These are phyloP conservation scores for Osmerus mordax DNA, from an alignment of 2,113 vertebrate species.

Conservation along the genomic window DNA sequence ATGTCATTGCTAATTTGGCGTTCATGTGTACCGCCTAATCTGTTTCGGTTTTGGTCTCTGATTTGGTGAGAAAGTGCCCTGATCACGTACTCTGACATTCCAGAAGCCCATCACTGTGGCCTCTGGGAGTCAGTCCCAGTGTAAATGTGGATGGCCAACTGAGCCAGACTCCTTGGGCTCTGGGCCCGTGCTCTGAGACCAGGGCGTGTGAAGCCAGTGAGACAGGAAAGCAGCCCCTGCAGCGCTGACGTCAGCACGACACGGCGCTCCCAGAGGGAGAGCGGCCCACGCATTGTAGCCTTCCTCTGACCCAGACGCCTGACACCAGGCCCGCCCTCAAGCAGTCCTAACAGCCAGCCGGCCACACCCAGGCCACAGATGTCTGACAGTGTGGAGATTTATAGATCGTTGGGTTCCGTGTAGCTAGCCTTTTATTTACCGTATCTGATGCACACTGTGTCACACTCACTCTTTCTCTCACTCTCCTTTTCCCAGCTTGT, in stretches of 20 bases:
- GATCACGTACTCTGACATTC: too few species aligned
- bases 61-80: too few species aligned
- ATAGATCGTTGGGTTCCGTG: background rate
- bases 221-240: slow-evolving; percentile 30
- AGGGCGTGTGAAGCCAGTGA: slow-evolving; percentile 24
- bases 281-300: slow-evolving; percentile 42
- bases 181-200: slow-evolving; percentile 17
- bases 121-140: background rate
- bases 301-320: slow-evolving; percentile 51
- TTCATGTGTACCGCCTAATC: too few species aligned
- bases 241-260: slow-evolving; percentile 40
- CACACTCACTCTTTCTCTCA: background rate
- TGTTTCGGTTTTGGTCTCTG: too few species aligned
- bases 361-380: background rate
- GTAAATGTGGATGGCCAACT: background rate
- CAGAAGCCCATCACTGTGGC: background rate
- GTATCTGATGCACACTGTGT: slow-evolving; percentile 5
- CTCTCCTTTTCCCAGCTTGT: background rate
- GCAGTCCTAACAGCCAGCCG: background rate
- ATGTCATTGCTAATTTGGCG: too few species aligned
- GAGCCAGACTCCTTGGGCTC: background rate
- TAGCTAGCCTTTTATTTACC: slow-evolving; percentile 19
- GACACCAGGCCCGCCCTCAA: slow-evolving; percentile 17
- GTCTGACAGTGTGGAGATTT: slow-evolving; percentile 18
- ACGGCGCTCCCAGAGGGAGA: slow-evolving; percentile 37